Evolutionary conservation across 2,797 vertebrate species (phyloP).

Genomic region (Parauchenoglanis punctatus): DNA sequence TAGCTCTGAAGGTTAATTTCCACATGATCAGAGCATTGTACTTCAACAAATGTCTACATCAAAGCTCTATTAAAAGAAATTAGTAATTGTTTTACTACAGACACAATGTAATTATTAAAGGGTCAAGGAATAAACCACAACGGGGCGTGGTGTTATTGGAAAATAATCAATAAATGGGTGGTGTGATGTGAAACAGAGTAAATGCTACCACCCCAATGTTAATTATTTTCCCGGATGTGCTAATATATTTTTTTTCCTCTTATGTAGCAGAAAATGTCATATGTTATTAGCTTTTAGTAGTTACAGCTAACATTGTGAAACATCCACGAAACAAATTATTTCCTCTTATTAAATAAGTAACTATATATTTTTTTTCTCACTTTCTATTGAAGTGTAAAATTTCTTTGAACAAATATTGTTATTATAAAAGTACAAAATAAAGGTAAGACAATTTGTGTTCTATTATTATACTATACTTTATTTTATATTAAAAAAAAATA

Average conservation of each 20-base stretch:
- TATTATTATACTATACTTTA: background rate
- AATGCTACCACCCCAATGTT: background rate
- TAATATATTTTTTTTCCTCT: background rate
- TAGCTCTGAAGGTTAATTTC: constrained; percentile 21
- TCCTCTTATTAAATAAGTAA: background rate
- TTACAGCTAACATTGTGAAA: background rate
- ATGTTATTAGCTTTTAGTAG: background rate
- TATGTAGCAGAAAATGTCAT: background rate
- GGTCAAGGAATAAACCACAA: background rate
- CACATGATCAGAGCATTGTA: background rate
- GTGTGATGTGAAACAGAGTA: background rate
- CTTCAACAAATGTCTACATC: background rate
- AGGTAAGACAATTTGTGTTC: background rate
- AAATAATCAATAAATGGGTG: background rate
- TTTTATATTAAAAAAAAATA: too few relatives aligned
- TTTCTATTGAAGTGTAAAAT: background rate
- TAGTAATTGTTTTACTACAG: background rate
- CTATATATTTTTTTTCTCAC: background rate
- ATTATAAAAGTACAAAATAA: background rate
- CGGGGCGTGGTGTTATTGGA: background rate
- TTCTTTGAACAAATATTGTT: background rate
- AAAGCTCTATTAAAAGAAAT: background rate
- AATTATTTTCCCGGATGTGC: background rate
- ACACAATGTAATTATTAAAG: background rate
- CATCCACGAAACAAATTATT: background rate